Conservation (phyloP, 2,888 invertebrate species). For the Drepanosiphum platanoidis region DNA sequence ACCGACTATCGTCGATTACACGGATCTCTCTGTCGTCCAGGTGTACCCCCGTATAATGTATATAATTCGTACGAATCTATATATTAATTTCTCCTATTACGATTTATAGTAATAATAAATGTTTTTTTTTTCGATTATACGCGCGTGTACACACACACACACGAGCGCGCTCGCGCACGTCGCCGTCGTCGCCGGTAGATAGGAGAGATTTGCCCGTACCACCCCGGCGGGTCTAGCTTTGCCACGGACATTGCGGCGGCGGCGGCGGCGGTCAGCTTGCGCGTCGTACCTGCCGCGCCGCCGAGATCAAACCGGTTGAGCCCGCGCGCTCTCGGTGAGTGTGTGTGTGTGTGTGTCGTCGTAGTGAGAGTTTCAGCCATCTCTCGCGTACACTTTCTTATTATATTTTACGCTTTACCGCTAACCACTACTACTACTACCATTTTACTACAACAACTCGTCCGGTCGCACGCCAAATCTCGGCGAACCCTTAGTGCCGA, state of each 20-base stretch:
- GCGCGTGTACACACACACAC: background rate
- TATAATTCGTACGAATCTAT: slow-evolving; percentile 28
- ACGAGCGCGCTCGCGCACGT: background rate
- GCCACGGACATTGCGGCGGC: background rate
- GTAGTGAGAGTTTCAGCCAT: slow-evolving; percentile 47
- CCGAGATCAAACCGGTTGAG: slow-evolving; percentile 50
- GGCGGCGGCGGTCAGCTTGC: background rate
- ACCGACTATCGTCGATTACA: background rate
- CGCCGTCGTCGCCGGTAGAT: background rate
- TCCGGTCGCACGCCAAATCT: background rate
- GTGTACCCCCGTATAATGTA: background rate
- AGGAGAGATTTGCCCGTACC: slow-evolving; percentile 49
- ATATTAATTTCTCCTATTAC: slow-evolving; percentile 54
- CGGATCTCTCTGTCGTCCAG: slow-evolving; percentile 13
- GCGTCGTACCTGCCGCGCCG: background rate
- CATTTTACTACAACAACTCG: background rate
- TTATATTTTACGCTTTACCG: background rate
- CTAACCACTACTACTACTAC: slow-evolving; percentile 11
- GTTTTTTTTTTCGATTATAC: slow-evolving; percentile 48
- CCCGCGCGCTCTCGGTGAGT: slow-evolving; percentile 12
- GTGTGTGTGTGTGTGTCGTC: no score
- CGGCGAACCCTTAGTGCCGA: slow-evolving; percentile 25
- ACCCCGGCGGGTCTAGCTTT: slow-evolving; percentile 49
- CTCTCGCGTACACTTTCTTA: slow-evolving; percentile 46
- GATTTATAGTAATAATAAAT: slow-evolving; percentile 42